A percentile compares a stretch with the other conserved stretches of the same genome.
Conservation (phyloP, 2,113 vertebrate genomes). For the Cyanoramphus novaezelandiae region DNA sequence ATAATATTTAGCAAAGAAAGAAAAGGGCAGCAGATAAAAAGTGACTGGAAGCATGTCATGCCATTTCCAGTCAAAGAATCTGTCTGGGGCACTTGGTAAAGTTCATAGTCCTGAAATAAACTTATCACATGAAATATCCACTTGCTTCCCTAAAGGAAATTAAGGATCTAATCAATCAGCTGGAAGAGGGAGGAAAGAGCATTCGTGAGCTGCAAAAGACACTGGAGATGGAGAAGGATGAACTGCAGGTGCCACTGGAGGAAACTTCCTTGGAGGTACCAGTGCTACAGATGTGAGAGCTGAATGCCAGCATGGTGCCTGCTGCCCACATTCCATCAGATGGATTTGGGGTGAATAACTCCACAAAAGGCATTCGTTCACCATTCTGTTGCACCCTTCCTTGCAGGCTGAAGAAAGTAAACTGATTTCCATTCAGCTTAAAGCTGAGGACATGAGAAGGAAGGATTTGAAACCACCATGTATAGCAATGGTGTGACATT, state of each 20-base stretch:
- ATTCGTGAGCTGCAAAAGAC: slow-evolving; percentile 74
- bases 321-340: neutral
- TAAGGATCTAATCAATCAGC: slow-evolving; percentile 80
- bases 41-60: slow-evolving; percentile 2
- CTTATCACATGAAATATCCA: neutral
- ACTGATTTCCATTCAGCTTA: slow-evolving; percentile 69
- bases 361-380: neutral
- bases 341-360: neutral
- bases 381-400: neutral
- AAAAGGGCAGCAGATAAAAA: slow-evolving; percentile 25
- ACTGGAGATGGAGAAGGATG: slow-evolving; percentile 68
- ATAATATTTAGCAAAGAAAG: neutral
- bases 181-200: slow-evolving; percentile 72
- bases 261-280: slow-evolving; percentile 77
- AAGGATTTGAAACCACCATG: slow-evolving; percentile 76
- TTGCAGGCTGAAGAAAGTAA: slow-evolving; percentile 73
- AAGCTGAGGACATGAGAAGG: slow-evolving; percentile 75
- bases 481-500: neutral
- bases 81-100: neutral
- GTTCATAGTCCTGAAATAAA: slow-evolving; percentile 1
- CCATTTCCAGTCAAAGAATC: slow-evolving; percentile 14
- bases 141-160: slow-evolving; percentile 76
- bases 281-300: neutral
- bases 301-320: neutral
- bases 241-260: slow-evolving; percentile 81